Evolutionary conservation across 2,797 vertebrate genomes (phyloP), one percentile per base, ranked within the genome.

Genomic region (Clangula hyemalis): DNA sequence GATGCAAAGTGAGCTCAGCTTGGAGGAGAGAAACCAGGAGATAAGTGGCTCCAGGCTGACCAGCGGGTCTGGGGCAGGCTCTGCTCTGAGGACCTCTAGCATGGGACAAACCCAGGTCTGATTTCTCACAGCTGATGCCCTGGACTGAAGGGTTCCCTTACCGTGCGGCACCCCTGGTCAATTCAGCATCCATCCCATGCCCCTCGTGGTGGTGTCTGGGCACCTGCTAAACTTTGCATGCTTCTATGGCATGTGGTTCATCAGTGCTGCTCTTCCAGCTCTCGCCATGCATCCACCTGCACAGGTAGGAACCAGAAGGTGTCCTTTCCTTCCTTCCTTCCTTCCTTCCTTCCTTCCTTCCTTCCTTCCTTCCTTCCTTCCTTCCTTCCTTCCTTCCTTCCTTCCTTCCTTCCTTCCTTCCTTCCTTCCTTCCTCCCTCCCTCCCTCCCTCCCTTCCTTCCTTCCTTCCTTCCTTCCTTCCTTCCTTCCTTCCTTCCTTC

Each of bases 121-220:
- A 32, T 20, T 72, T 68, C 28, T 57, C 0, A 0, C 2, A 36
- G 7, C 28, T 84, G 66, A 61, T 17, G 3, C 2, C 36, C 15
- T 8, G 2, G 30, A 13, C 2, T 13, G 12, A 79, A 13, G 9
- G 3, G 3, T 45, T 68, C 8, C 9, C 11, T 24, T 4, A 25
- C 5, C 6, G 28, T 22, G 8, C 21, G 12, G 6, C 10, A 22
- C 27, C 60, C 20, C 32, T 70, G 18, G 11, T 17, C 56, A 47
- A 1, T 34, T 65, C 22, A 60, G 36, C 30, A 38, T 5, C 21
- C 38, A 36, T 22, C 28, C 18, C 6, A 45, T 11, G 32, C 7
- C 13, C 13, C 72, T 80, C 32, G 7, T 56, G 1, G 0, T 5
- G 14, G 16, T 66, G 27, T 34, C 27, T n/a, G 13, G 38, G 34